A percentile compares a stretch with the other conserved stretches of the same genome.
Conservation (phyloP, 2,113 vertebrate genomes). For the Aphyosemion australe region DNA sequence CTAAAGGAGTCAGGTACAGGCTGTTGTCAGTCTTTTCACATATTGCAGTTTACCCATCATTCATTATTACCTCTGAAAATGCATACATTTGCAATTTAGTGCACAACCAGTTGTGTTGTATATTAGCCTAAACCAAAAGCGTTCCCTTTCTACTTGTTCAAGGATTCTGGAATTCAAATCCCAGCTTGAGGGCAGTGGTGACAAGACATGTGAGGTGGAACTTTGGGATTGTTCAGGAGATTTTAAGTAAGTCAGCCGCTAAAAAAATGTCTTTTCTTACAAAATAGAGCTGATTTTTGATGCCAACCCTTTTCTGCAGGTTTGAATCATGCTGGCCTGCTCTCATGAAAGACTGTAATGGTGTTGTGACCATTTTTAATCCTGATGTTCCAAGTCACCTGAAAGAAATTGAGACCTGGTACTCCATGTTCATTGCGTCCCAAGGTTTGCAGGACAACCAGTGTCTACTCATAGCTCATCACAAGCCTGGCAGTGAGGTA, state of each 20-base stretch:
- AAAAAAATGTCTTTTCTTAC: not conserved
- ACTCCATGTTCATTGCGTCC: conserved; percentile 88
- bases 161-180: conserved; percentile 97
- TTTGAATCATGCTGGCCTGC: conserved; percentile 98
- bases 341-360: conserved; percentile 89
- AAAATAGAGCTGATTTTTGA: too few relatives aligned
- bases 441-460: conserved; percentile 86
- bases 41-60: too few relatives aligned
- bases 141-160: conserved; percentile 19
- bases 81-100: too few relatives aligned
- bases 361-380: conserved; percentile 93
- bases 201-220: conserved; percentile 86
- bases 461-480: conserved; percentile 93
- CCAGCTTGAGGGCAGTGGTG: conserved; percentile 72
- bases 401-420: conserved; percentile 91
- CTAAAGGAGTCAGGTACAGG: conserved; percentile 89
- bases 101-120: too few relatives aligned
- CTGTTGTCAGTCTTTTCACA: too few relatives aligned
- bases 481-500: conserved; percentile 86
- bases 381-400: conserved; percentile 88
- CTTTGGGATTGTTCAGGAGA: conserved; percentile 96
- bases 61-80: too few relatives aligned
- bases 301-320: conserved; percentile 63
- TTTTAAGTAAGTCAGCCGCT: conserved; percentile 82
- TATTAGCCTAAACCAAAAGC: too few relatives aligned